phyloP scores from a whole-genome alignment of 2,113 vertebrate species.

The Pachycephala philippinensis region DNA sequence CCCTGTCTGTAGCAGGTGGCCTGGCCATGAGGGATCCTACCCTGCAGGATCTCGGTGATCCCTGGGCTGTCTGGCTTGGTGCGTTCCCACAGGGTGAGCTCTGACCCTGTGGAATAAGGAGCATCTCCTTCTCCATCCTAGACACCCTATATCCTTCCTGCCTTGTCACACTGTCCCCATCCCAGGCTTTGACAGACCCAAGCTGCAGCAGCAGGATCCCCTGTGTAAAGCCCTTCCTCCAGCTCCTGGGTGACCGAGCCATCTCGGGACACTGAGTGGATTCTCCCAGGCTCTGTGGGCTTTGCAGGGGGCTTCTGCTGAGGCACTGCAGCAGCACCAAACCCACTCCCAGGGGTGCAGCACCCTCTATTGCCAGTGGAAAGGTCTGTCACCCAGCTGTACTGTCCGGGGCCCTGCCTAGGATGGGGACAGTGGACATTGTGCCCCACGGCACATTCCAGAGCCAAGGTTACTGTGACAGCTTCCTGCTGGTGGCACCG shows the following conservation, averaged over 20 bases:
- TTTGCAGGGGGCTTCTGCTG: not conserved
- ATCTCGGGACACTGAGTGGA: not conserved
- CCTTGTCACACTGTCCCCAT: not conserved
- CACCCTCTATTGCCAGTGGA: accelerated
- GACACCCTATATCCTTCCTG: not conserved
- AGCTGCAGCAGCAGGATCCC: not conserved
- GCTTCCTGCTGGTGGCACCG: not conserved
- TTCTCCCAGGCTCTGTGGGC: not conserved
- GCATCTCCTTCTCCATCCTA: not conserved
- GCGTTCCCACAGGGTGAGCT: not conserved
- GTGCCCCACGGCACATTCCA: not conserved
- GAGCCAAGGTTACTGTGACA: not conserved
- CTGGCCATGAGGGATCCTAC: not conserved
- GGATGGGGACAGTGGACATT: not conserved
- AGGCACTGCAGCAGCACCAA: not conserved
- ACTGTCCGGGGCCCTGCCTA: accelerated
- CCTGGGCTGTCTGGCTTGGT: not conserved
- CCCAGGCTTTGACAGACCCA: not conserved
- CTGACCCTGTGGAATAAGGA: not conserved
- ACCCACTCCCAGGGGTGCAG: not conserved
- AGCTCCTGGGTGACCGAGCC: not conserved
- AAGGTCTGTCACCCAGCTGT: not conserved
- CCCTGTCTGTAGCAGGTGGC: not conserved
- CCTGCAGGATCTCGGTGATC: not conserved
- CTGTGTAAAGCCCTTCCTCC: not conserved